Conservation (phyloP, 2,888 invertebrate species). For the Cheilosia vulpina region DNA sequence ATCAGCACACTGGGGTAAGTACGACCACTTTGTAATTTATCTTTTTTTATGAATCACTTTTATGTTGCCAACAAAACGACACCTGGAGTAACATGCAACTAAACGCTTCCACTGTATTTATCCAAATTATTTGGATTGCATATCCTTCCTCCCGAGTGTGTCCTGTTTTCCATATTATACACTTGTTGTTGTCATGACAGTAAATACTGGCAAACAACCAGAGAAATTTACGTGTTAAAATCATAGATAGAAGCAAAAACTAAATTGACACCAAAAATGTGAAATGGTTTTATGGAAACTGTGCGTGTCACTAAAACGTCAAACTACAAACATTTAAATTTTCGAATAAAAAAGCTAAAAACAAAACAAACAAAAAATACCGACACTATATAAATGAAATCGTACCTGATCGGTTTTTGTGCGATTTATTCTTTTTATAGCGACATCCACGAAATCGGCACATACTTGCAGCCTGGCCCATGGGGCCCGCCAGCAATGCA, state of each 20-base stretch:
- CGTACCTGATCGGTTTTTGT: conserved; percentile 77
- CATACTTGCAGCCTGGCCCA: conserved; percentile 93
- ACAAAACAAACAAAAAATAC: conserved; percentile 7
- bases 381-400: neutral
- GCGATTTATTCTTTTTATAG: conserved; percentile 89
- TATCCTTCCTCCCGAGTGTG: neutral
- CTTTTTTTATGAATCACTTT: neutral
- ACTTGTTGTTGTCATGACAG: too few species aligned
- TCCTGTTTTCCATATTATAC: too few species aligned
- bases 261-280: too few species aligned
- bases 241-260: too few species aligned
- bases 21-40: neutral
- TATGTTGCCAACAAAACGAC: neutral
- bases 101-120: neutral
- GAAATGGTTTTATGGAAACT: too few species aligned
- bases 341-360: neutral
- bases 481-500: conserved; percentile 84
- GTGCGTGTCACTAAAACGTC: too few species aligned
- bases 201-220: too few species aligned
- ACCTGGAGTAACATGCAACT: neutral
- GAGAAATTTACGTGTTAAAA: too few species aligned
- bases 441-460: conserved; percentile 91
- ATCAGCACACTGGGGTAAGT: too few species aligned
- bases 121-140: neutral
- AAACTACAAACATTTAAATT: too few species aligned